phyloP scores from a whole-genome alignment of 2,888 invertebrate species.

The Pherbina coryleti region DNA sequence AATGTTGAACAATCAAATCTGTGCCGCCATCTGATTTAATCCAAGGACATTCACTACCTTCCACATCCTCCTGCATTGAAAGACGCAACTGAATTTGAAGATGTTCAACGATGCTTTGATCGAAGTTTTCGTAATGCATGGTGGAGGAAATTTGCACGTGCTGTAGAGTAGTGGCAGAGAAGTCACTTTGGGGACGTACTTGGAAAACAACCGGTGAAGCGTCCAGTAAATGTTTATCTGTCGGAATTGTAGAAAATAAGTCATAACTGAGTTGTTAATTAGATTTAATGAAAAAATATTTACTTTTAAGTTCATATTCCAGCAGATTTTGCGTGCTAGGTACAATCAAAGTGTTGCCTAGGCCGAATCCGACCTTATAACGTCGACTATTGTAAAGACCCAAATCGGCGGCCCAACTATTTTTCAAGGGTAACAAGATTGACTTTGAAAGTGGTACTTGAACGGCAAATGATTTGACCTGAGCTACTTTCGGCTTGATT shows the following conservation, averaged over 20 bases:
- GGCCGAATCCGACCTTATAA: constrained; percentile 82
- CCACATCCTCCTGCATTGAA: constrained; percentile 71
- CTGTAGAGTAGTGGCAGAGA: constrained; percentile 58
- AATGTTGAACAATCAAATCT: constrained; percentile 73
- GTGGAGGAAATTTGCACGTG: constrained; percentile 61
- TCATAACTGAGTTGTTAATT: not conserved
- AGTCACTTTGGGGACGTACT: constrained; percentile 59
- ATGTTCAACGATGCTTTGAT: constrained; percentile 75
- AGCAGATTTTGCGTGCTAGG: constrained; percentile 67
- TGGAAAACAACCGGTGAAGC: constrained; percentile 54
- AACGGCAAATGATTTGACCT: constrained; percentile 67
- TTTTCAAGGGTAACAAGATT: constrained; percentile 56
- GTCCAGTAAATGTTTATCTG: constrained; percentile 49
- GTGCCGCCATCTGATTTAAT: constrained; percentile 60
- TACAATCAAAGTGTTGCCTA: constrained; percentile 73
- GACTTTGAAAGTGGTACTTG: constrained; percentile 67
- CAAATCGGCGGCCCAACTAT: constrained; percentile 72
- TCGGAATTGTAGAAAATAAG: not conserved
- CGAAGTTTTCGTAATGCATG: constrained; percentile 59
- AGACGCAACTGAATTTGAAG: constrained; percentile 76
- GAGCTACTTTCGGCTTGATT: constrained; percentile 69
- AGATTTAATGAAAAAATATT: constrained; percentile 6
- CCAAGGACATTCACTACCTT: constrained; percentile 69
- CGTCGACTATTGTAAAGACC: constrained; percentile 75
- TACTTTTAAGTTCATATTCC: constrained; percentile 51